Conservation (phyloP, 2,888 invertebrate genomes). For the Phragmatobia fuliginosa region DNA sequence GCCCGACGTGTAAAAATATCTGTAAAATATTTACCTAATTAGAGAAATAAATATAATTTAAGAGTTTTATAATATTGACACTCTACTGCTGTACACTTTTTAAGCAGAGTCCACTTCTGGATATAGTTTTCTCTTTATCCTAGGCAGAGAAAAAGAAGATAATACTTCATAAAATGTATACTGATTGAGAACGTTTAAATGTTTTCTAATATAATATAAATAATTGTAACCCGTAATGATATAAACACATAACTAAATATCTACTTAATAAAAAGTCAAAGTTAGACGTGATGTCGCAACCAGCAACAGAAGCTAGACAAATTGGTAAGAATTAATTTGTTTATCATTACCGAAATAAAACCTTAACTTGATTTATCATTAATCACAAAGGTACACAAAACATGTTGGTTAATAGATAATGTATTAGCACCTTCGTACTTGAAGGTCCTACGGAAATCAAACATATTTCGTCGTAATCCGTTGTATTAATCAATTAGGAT, state of each 20-base stretch:
- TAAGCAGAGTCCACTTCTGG: too few species aligned
- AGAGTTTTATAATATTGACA: too few species aligned
- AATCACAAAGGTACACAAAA: conserved; percentile 60
- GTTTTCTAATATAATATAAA: too few species aligned
- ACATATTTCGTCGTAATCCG: conserved; percentile 17
- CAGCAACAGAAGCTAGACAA: conserved; percentile 31
- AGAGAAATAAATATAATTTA: too few species aligned
- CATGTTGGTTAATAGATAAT: conserved; percentile 71
- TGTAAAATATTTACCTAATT: too few species aligned
- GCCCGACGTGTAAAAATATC: too few species aligned
- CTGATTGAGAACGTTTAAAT: too few species aligned
- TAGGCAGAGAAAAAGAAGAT: too few species aligned
- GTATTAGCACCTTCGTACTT: conserved; percentile 70
- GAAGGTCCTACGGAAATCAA: conserved; percentile 44
- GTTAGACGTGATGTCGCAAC: conserved; percentile 38
- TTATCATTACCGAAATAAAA: conserved; percentile 44
- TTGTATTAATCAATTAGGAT: conserved; percentile 19
- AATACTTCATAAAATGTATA: too few species aligned
- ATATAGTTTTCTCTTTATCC: too few species aligned
- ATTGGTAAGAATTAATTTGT: conserved; percentile 42
- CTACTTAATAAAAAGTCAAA: conserved; percentile 23
- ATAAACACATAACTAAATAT: not conserved
- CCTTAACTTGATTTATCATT: conserved; percentile 51
- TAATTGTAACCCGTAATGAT: too few species aligned
- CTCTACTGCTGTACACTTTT: too few species aligned